phyloP scores from a whole-genome alignment of 2,797 vertebrate genomes.

The Poeciliopsis turneri region DNA sequence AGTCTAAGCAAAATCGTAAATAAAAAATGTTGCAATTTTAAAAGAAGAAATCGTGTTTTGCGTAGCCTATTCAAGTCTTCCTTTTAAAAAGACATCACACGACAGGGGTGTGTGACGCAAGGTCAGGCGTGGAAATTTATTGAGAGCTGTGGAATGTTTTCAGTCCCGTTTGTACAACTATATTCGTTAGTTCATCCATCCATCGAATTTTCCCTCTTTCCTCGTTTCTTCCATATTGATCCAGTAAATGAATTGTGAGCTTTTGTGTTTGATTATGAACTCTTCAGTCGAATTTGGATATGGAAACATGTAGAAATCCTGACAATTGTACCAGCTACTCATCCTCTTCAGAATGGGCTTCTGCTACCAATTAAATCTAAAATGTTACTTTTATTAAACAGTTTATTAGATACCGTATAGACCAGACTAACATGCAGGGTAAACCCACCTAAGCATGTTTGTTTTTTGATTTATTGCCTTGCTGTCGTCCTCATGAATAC shows the following conservation, averaged over 20 bases:
- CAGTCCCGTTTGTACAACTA: background rate
- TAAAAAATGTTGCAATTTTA: background rate
- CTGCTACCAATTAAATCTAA: slow-evolving; percentile 22
- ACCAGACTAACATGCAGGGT: background rate
- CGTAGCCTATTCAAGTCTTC: background rate
- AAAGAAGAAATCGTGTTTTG: background rate
- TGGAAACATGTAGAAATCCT: background rate
- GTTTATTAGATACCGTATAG: slow-evolving; percentile 11
- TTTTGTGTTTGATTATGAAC: no score
- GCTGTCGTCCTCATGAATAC: slow-evolving; percentile 9
- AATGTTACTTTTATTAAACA: slow-evolving; percentile 64
- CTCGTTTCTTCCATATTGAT: background rate
- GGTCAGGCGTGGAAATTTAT: background rate
- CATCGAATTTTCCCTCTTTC: background rate
- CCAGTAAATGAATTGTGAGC: background rate
- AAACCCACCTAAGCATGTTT: background rate
- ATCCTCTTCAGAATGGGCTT: background rate
- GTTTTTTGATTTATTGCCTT: background rate
- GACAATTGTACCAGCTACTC: background rate
- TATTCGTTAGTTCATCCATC: background rate
- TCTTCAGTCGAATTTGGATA: background rate
- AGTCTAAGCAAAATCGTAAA: background rate
- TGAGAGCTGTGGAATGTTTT: background rate
- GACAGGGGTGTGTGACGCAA: background rate
- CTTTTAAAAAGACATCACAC: background rate